Conservation (phyloP, 2,113 vertebrate genomes). For the Sorex araneus region DNA sequence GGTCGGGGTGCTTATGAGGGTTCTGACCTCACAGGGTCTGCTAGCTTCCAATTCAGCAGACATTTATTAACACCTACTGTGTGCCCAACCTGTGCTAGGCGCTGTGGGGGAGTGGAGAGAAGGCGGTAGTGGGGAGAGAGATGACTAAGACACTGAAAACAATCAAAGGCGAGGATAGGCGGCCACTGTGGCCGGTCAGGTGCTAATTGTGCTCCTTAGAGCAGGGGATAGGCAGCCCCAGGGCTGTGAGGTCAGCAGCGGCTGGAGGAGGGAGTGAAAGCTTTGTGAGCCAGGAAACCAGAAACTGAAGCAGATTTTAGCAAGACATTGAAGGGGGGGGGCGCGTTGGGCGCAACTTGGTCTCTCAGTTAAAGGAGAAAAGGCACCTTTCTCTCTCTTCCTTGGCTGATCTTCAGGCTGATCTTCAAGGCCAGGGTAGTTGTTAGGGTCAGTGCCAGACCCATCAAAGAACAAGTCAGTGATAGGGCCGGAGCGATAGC, state of each 20-base stretch:
- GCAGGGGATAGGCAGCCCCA: slow-evolving; percentile 36
- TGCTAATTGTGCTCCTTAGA: slow-evolving; percentile 82
- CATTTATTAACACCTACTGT: slow-evolving; percentile 84
- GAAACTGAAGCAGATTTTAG: background rate
- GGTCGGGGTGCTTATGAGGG: slow-evolving; percentile 73
- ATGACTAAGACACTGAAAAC: slow-evolving; percentile 76
- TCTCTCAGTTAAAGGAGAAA: slow-evolving; percentile 67
- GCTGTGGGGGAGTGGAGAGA: background rate
- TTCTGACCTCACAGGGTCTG: slow-evolving; percentile 74
- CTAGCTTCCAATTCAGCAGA: slow-evolving; percentile 76
- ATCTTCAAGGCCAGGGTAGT: slow-evolving; percentile 72
- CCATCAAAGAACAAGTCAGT: slow-evolving; percentile 60
- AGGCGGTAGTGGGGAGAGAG: background rate
- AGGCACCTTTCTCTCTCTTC: slow-evolving; percentile 69
- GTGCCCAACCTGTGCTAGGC: slow-evolving; percentile 76
- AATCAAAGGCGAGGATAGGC: slow-evolving; percentile 74
- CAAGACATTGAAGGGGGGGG: slow-evolving; percentile 64
- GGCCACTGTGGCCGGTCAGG: slow-evolving; percentile 69
- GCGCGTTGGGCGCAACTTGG: slow-evolving; percentile 13
- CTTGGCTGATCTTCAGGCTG: slow-evolving; percentile 42
- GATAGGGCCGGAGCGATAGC: slow-evolving; percentile 24
- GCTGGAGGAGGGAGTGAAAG: slow-evolving; percentile 62
- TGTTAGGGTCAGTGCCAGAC: slow-evolving; percentile 66
- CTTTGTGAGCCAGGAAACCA: slow-evolving; percentile 59
- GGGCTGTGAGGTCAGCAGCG: slow-evolving; percentile 70